Evolutionary conservation across 2,797 vertebrate genomes (phyloP).

Genomic region (Ptychadena robeensis): DNA sequence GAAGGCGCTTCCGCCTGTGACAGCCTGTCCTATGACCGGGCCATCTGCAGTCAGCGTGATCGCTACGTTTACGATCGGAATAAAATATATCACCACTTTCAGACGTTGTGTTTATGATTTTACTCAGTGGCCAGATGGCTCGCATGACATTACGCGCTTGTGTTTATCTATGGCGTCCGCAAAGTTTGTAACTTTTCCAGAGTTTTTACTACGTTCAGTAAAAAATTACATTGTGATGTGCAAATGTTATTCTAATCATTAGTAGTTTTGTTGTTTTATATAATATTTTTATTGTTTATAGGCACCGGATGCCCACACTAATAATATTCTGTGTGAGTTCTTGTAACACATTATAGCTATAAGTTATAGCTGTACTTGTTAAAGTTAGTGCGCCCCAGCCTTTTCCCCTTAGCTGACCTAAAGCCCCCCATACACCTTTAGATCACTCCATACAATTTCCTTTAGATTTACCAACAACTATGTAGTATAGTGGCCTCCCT

Average conservation of each 20-base stretch:
- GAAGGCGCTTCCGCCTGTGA: background rate
- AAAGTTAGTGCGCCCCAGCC: too few relatives aligned
- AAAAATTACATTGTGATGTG: background rate
- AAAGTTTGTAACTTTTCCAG: background rate
- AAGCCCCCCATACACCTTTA: too few relatives aligned
- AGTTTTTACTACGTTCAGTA: constrained; percentile 7
- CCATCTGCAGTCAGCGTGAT: constrained; percentile 52
- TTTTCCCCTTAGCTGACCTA: too few relatives aligned
- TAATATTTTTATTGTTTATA: too few relatives aligned
- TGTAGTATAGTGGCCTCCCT: too few relatives aligned
- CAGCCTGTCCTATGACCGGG: constrained; percentile 33
- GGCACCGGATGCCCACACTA: too few relatives aligned
- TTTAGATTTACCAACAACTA: too few relatives aligned
- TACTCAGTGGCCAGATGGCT: constrained; percentile 50
- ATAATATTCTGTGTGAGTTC: too few relatives aligned
- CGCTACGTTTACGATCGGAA: constrained; percentile 24
- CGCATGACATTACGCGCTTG: constrained; percentile 19
- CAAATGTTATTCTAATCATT: constrained; percentile 27
- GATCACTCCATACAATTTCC: too few relatives aligned
- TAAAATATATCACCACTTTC: constrained; percentile 23
- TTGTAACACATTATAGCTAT: too few relatives aligned
- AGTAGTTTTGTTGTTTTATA: too few relatives aligned
- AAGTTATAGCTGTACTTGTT: too few relatives aligned
- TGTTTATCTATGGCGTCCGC: constrained; percentile 30
- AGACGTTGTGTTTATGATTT: constrained; percentile 29